phyloP scores from a whole-genome alignment of 2,797 vertebrate genomes.

The Onychomys leucogaster region DNA sequence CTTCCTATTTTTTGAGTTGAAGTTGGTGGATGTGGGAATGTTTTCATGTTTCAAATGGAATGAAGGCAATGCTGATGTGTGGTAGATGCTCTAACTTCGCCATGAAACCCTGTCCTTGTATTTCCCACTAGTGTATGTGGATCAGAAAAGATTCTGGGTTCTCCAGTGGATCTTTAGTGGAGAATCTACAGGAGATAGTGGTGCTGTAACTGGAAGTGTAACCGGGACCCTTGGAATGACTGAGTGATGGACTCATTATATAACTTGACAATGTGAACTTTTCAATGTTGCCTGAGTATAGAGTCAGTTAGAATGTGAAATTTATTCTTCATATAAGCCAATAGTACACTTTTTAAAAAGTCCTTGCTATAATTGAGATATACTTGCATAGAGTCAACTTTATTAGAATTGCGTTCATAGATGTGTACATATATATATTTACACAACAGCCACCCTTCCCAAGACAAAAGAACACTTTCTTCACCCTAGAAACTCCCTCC shows the following conservation, averaged over 20 bases:
- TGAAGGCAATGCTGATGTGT: not conserved
- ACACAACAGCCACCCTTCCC: not conserved
- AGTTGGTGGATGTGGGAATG: constrained; percentile 18
- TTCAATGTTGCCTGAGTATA: not conserved
- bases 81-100: not conserved
- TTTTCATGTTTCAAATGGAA: constrained; percentile 3
- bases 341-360: not conserved
- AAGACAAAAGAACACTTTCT: not conserved
- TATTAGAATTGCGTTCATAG: not conserved
- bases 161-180: not conserved
- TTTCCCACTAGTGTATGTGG: not conserved
- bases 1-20: constrained; percentile 22
- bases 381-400: not conserved
- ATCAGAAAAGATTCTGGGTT: not conserved
- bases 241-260: not conserved
- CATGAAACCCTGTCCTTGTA: not conserved
- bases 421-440: not conserved
- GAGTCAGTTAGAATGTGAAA: not conserved
- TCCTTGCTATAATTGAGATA: not conserved
- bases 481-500: not conserved
- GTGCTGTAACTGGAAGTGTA: not conserved
- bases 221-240: not conserved
- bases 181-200: not conserved
- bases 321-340: constrained; percentile 11
- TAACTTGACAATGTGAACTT: not conserved